Evolutionary conservation across 2,888 invertebrate species (phyloP).

Genomic region (Orthosia gracilis): DNA sequence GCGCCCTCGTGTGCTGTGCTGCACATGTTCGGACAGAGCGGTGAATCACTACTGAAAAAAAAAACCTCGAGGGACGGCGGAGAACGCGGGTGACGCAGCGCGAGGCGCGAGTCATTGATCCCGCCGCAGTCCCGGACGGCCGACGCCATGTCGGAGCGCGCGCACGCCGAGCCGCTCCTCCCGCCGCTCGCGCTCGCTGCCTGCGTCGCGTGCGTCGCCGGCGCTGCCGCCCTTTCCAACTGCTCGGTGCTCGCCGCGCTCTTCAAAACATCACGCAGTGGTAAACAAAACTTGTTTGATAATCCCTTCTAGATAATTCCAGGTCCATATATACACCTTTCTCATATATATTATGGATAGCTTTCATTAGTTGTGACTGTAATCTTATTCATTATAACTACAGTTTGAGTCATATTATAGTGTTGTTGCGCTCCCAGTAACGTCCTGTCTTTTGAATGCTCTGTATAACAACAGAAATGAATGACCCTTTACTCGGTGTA

Average conservation of each 20-base stretch:
- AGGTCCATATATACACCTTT: constrained; percentile 11
- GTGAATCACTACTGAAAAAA: constrained; percentile 87
- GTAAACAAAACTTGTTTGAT: constrained; percentile 75
- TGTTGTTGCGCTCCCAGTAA: constrained; percentile 17
- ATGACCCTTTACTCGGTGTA: constrained; percentile 5
- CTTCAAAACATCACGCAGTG: constrained; percentile 86
- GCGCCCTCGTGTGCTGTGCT: constrained; percentile 78
- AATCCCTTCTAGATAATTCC: constrained; percentile 11
- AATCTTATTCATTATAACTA: neutral
- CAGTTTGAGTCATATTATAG: neutral
- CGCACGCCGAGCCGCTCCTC: constrained; percentile 79
- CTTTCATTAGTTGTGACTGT: constrained; percentile 17
- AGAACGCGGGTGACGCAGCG: constrained; percentile 85
- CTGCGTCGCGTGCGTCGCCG: constrained; percentile 83
- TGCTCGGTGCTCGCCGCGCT: constrained; percentile 85
- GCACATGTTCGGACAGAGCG: constrained; percentile 82
- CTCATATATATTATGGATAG: constrained; percentile 10
- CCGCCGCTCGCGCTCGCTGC: constrained; percentile 83
- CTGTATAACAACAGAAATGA: constrained; percentile 7
- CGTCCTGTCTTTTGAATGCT: constrained; percentile 18
- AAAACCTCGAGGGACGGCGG: constrained; percentile 83
- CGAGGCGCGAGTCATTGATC: constrained; percentile 90
- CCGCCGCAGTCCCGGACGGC: constrained; percentile 86
- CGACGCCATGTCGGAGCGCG: constrained; percentile 85
- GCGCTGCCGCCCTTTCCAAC: constrained; percentile 86